These are phyloP conservation scores for Ectobius pallidus DNA, from an alignment of 2,888 invertebrate species.

Conservation along the genomic window DNA sequence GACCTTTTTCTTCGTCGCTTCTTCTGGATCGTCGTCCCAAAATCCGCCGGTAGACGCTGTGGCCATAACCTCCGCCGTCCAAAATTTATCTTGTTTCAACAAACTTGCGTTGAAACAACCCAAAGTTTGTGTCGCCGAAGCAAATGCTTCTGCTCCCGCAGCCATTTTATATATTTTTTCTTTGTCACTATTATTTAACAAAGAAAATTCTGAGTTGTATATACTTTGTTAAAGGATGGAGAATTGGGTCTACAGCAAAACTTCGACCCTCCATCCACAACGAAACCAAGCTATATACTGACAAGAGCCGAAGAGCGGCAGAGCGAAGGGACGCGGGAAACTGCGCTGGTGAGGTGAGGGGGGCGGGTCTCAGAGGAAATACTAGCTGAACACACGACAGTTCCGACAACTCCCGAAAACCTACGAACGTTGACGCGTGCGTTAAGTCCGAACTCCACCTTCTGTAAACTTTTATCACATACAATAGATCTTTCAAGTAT, in stretches of 20 bases:
- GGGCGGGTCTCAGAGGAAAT: not conserved
- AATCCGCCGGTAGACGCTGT: slow-evolving; percentile 52
- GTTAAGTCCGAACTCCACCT: slow-evolving; percentile 1
- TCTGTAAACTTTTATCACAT: not conserved
- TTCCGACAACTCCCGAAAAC: slow-evolving; percentile 1
- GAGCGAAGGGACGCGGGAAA: slow-evolving; percentile 10
- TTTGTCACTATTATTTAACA: too few species aligned
- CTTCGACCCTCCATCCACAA: not conserved
- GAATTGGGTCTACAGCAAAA: too few species aligned
- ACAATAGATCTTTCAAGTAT: too few species aligned
- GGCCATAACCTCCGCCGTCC: slow-evolving; percentile 49
- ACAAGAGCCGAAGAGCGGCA: too few species aligned
- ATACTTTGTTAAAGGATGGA: too few species aligned
- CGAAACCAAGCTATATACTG: slow-evolving; percentile 8
- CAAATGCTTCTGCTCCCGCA: slow-evolving; percentile 51
- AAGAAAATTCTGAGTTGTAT: too few species aligned
- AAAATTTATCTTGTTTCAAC: slow-evolving; percentile 47
- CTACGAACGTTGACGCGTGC: slow-evolving; percentile 15
- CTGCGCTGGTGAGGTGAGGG: not conserved
- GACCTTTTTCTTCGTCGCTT: slow-evolving; percentile 51
- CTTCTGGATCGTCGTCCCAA: slow-evolving; percentile 52
- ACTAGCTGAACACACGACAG: slow-evolving; percentile 6
- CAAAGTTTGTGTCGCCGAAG: slow-evolving; percentile 47
- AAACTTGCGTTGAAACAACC: slow-evolving; percentile 46
- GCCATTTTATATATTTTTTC: too few species aligned